Evolutionary conservation across 1,140 invertebrate genomes (phyloP), one percentile per base, ranked within the genome.

Genomic region (Penaeus indicus): DNA sequence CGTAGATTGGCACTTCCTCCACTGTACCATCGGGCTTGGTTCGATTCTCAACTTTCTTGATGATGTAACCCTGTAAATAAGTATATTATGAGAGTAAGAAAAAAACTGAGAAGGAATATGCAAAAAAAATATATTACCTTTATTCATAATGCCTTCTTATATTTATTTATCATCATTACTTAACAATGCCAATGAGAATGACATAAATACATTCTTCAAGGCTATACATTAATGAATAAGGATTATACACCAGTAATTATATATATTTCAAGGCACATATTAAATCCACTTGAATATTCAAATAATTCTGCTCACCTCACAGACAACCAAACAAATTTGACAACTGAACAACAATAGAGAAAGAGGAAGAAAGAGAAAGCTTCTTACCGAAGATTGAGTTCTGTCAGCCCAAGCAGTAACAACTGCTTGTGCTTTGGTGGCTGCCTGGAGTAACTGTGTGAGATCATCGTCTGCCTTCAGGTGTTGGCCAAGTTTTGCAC

Each of bases 1-100:
- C 94, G 92, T 97, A 98, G 84, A 96, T 95, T 77, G 96, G 94
- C 92, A 95, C 95, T 62, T 96, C 95, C 92, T 95, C 94, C n/a
- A 94, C 93, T 80, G 93, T 92, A 80, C 93, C 93, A 0, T 98
- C 97, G 92, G 95, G 95, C 92, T 97, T 97, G 4, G 63, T 79
- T 22, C 91, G 61, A 38, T 80, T 77, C 80, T 90, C 90, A 22
- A 85, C 54, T 67, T 90, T 90, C 83, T 91, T 85, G 7, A 90
- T 86, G 90, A 98, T 96, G 92, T 95, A 97, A 22, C 97, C 97
- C 95, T 97, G 89, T 10, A 75, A 75, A 42, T 85, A 19, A 19
- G 27, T 7, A 27, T 27, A 32, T 32, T 10, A 8, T 8, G 25
- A 27, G 72, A 11, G 18, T 75, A 25, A 75, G 13, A 27, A 63